Evolutionary conservation across 2,888 invertebrate genomes (phyloP), one percentile per base, ranked within the genome.

Genomic region (Megastigmus dorsalis): DNA sequence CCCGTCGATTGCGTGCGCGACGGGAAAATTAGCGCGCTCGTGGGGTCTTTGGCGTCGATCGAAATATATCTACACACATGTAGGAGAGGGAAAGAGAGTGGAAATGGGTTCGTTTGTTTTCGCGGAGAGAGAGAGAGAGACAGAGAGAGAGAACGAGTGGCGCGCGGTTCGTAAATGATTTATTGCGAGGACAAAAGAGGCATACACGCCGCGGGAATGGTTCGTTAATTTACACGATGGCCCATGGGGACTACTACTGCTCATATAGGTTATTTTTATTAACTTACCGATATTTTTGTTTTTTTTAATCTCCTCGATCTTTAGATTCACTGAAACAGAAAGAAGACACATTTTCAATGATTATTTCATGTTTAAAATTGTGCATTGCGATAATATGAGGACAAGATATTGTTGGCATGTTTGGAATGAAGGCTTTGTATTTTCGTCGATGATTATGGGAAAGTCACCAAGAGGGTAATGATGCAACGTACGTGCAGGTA

Each of bases 291-390:
- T 36, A 55, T 33, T 45, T 55, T 62, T 62, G 18, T 33, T n/a
- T 59, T 5, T 20, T 15, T 60, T 15, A 10, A 41, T 63, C 0
- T 26, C 28, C 7, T 73, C 33, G 54, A 73, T 67, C 4, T 13
- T 0, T 0, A 75, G 9, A 20, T 79, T 78, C 7, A 60, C 83
- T 82, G 80, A 66, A 82, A 83, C 79, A 79, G 18, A 78, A 76
- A 75, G 23, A 65, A 74, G 20, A 6, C n/a, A 43, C 33, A 5
- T 45, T 54, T 26, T 38, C 3, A 36, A 30, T 45, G 4, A 36
- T n/a, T n/a, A n/a, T n/a, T n/a, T n/a, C n/a, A n/a, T n/a, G n/a
- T n/a, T n/a, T n/a, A n/a, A n/a, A n/a, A n/a, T n/a, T n/a, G n/a
- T n/a, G n/a, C n/a, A n/a, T n/a, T n/a, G n/a, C n/a, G n/a, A n/a